Conservation (phyloP, 2,113 vertebrate genomes). For the Rhinoptilus africanus region DNA sequence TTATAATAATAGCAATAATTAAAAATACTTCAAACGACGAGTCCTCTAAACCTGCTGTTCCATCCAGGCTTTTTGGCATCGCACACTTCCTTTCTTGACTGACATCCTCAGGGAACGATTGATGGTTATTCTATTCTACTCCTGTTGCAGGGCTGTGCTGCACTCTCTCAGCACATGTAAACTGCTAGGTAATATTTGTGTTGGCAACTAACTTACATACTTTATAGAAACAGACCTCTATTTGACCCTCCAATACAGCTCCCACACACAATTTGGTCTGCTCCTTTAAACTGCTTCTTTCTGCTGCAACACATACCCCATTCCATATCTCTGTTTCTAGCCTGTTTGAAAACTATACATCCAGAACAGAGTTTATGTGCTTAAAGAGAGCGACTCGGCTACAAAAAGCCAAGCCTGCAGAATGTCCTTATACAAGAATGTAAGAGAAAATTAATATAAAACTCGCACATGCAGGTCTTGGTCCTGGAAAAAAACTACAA, state of each 20-base stretch:
- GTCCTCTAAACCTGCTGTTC: background rate
- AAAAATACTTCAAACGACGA: constrained; percentile 20
- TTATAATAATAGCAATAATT: constrained; percentile 44
- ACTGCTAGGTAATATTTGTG: constrained; percentile 55
- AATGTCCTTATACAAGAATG: background rate
- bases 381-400: background rate
- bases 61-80: background rate
- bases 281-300: background rate
- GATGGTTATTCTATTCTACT: background rate
- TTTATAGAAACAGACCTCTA: constrained; percentile 35
- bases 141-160: constrained; percentile 1
- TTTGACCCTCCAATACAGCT: constrained; percentile 30
- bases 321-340: background rate
- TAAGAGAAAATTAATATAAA: background rate
- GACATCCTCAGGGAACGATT: constrained; percentile 26
- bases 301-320: background rate
- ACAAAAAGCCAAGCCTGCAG: background rate
- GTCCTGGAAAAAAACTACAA: background rate
- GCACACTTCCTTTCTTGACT: background rate
- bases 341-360: background rate
- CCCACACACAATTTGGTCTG: background rate
- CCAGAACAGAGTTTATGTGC: background rate
- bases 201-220: constrained; percentile 50
- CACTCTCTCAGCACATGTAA: constrained; percentile 5
- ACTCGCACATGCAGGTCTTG: background rate